A percentile compares a stretch with the other conserved stretches of the same genome.
These are phyloP conservation scores for Mola mola DNA, from an alignment of 2,113 vertebrate genomes.

Conservation along the genomic window DNA sequence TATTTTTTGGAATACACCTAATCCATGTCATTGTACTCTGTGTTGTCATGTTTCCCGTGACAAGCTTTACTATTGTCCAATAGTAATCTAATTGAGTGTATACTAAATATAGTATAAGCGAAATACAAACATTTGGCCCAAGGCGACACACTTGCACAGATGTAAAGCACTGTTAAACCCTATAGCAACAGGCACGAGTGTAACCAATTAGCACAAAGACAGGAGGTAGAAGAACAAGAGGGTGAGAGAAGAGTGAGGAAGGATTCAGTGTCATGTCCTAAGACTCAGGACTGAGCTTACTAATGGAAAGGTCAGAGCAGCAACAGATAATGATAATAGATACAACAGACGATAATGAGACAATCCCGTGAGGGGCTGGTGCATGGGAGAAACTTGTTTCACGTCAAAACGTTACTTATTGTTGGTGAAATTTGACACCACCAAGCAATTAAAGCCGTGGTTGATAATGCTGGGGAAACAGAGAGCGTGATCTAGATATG, in stretches of 20 bases:
- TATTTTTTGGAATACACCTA: no score
- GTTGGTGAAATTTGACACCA: no score
- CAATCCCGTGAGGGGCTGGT: conserved; percentile 12
- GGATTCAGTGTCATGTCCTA: conserved; percentile 32
- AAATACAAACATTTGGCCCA: conserved; percentile 53
- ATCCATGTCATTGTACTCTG: background rate
- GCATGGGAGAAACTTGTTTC: background rate
- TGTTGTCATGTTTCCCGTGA: conserved; percentile 14
- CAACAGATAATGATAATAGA: conserved; percentile 24
- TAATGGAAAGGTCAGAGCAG: conserved; percentile 57
- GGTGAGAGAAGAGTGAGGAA: conserved; percentile 16
- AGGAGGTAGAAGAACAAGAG: conserved; percentile 16
- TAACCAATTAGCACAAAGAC: conserved; percentile 47
- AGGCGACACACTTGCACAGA: conserved; percentile 30
- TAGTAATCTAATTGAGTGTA: conserved; percentile 48
- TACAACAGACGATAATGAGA: conserved; percentile 50
- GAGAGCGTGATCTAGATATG: no score
- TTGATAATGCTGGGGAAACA: no score
- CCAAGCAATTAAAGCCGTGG: no score
- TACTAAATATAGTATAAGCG: conserved; percentile 59
- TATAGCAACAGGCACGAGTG: conserved; percentile 39
- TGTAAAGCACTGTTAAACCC: conserved; percentile 64
- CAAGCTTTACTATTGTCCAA: conserved; percentile 28
- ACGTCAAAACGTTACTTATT: no score
- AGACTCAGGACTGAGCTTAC: conserved; percentile 33